Conservation (phyloP, 53 echinoderm and acorn worm genomes). For the Actinopyga echinites region DNA sequence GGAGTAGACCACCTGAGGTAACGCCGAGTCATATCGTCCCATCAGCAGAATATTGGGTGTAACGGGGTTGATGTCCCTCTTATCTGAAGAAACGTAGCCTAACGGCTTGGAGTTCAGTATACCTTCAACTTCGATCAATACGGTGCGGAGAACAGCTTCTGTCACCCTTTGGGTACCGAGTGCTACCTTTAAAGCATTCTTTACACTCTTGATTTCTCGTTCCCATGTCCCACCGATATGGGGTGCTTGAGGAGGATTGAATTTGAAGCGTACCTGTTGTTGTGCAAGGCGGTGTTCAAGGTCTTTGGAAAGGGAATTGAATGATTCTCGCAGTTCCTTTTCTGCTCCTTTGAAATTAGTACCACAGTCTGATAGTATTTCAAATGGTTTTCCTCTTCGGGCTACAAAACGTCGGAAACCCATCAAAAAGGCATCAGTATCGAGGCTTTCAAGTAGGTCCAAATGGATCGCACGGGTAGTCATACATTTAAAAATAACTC, state of each 20-base stretch:
- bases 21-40: constrained; percentile 41
- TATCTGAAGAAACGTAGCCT: constrained; percentile 8
- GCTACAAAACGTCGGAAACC: constrained; percentile 16
- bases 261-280: background rate
- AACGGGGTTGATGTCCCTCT: constrained; percentile 27
- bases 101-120: constrained; percentile 35
- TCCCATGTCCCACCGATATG: constrained; percentile 47
- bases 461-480: constrained; percentile 32
- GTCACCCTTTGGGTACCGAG: background rate
- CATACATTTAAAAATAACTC: constrained; percentile 37
- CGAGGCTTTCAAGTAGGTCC: background rate
- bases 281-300: background rate
- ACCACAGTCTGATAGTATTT: constrained; percentile 31
- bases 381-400: background rate
- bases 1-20: constrained; percentile 33
- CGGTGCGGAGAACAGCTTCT: constrained; percentile 32
- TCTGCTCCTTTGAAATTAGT: constrained; percentile 21
- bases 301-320: background rate
- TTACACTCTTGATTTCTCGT: constrained; percentile 24
- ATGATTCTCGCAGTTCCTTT: background rate
- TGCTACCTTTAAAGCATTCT: constrained; percentile 13
- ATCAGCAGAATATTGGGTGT: constrained; percentile 37
- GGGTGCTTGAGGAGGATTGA: constrained; percentile 21
- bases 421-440: constrained; percentile 23
- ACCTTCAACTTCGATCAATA: constrained; percentile 43